Evolutionary conservation across 2,888 invertebrate genomes (phyloP), one percentile per base, ranked within the genome.

Genomic region (Bembecia ichneumoniformis): DNA sequence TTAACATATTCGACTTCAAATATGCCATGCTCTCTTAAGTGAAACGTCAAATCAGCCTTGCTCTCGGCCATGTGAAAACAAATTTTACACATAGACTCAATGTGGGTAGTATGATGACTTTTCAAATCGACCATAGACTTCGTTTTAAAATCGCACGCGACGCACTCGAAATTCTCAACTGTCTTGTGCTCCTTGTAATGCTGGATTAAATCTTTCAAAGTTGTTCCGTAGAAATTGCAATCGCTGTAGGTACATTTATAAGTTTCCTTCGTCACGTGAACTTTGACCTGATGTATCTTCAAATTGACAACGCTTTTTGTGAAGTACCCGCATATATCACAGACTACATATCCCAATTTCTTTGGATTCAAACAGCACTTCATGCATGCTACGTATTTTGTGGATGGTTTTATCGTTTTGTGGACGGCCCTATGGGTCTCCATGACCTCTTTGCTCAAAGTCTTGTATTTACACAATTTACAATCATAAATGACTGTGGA

Each of bases 211-310:
- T 57, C 52, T 9, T 56, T 55, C 15, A 59, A 20, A n/a, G 51
- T 49, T 9, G 48, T 52, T 2, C 52, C 54, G 0, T 44, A 4
- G n/a, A 50, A 55, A 0, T 48, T 34, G 13, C 60, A 60, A 1
- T 53, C 52, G 0, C 40, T 51, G 9, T 28, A 9, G 9, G 1
- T 28, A 11, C 60, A 60, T n/a, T 57, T 58, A 14, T 53, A 59
- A 0, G 58, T 51, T 1, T 46, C 49, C 0, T 54, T 55, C 0
- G 49, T 51, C 5, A 49, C 35, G 15, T 60, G 60, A 2, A 59
- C 53, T 9, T 52, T 47, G 52, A 54, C 55, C n/a, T 3, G 14
- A 9, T 60, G 60, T 3, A 55, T 40, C 28, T 53, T 55, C 11
- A 60, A 16, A 14, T 49, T 55, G 0, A 47, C 45, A 1, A 35